These are phyloP conservation scores for Stylophora pistillata DNA, from an alignment of 64 coral and sea anemone genomes.

Conservation along the genomic window DNA sequence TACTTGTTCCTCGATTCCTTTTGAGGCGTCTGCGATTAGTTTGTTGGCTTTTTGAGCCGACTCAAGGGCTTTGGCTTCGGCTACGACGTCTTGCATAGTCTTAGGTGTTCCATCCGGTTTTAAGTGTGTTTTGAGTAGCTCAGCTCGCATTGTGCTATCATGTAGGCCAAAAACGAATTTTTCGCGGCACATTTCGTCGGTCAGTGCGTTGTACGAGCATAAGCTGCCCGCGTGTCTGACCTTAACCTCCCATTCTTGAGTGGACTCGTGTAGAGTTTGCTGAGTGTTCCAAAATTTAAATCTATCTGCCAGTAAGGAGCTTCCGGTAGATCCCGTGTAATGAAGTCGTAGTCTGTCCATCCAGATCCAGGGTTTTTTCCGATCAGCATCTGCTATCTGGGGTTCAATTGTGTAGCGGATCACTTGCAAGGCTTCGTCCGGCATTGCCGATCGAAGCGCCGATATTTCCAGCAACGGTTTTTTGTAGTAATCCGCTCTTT, in stretches of 20 bases:
- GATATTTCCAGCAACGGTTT: slow-evolving; percentile 50
- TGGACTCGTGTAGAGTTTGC: background rate
- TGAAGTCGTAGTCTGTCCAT: slow-evolving; percentile 52
- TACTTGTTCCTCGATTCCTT: slow-evolving; percentile 21
- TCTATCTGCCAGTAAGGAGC: slow-evolving; percentile 6
- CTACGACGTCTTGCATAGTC: too few species aligned
- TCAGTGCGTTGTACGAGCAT: slow-evolving; percentile 1
- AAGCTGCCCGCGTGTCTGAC: slow-evolving; percentile 43
- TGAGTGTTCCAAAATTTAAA: slow-evolving; percentile 57
- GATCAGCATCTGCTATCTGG: slow-evolving; percentile 32
- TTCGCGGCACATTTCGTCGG: slow-evolving; percentile 31
- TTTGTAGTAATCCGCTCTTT: slow-evolving; percentile 45
- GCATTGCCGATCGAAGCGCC: slow-evolving; percentile 30
- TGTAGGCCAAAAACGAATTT: slow-evolving; percentile 6
- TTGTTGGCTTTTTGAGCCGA: slow-evolving; percentile 37
- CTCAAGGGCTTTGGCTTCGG: slow-evolving; percentile 48
- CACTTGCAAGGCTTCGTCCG: slow-evolving; percentile 45
- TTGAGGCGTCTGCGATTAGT: slow-evolving; percentile 13
- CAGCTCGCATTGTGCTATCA: background rate
- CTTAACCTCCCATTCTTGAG: slow-evolving; percentile 61
- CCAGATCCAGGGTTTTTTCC: slow-evolving; percentile 55
- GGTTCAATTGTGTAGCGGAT: slow-evolving; percentile 45
- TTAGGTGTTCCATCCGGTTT: too few species aligned
- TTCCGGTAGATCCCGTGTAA: slow-evolving; percentile 27
- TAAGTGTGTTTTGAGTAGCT: slow-evolving; percentile 1